These are phyloP conservation scores for Rhabdophis nuchalis DNA, from an alignment of 2,797 vertebrate species.

Conservation along the genomic window DNA sequence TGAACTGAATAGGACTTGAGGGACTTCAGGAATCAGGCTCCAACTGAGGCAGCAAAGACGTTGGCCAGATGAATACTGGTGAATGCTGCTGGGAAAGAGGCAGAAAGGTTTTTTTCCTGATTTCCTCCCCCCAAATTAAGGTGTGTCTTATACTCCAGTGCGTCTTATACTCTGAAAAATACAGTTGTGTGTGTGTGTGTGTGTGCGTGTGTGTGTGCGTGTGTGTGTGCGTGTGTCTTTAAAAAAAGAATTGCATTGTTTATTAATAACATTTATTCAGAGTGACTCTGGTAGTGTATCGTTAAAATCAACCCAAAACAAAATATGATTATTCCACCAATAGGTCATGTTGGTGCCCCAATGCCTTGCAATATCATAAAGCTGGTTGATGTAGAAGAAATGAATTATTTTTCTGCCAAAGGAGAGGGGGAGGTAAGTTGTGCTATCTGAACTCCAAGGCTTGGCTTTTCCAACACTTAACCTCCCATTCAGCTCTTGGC, in stretches of 20 bases:
- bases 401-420: conserved; percentile 89
- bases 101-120: too few relatives aligned
- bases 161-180: too few relatives aligned
- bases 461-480: background rate
- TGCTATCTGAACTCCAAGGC: background rate
- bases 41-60: too few relatives aligned
- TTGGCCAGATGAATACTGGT: too few relatives aligned
- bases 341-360: conserved; percentile 92
- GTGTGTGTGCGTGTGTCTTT: too few relatives aligned
- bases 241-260: background rate
- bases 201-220: too few relatives aligned
- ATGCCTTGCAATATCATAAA: conserved; percentile 88
- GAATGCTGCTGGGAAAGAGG: too few relatives aligned
- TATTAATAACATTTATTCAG: background rate
- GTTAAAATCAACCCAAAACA: background rate
- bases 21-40: too few relatives aligned
- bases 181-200: too few relatives aligned
- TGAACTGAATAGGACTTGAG: too few relatives aligned
- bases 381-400: conserved; percentile 90
- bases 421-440: conserved; percentile 90
- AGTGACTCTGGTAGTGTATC: background rate
- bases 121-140: too few relatives aligned
- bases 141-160: too few relatives aligned
- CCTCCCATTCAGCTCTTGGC: background rate
- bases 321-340: background rate